A percentile compares a stretch with the other conserved stretches of the same genome.
These are phyloP conservation scores for Gopherus evgoodei DNA, from an alignment of 2,113 vertebrate genomes.

Conservation along the genomic window DNA sequence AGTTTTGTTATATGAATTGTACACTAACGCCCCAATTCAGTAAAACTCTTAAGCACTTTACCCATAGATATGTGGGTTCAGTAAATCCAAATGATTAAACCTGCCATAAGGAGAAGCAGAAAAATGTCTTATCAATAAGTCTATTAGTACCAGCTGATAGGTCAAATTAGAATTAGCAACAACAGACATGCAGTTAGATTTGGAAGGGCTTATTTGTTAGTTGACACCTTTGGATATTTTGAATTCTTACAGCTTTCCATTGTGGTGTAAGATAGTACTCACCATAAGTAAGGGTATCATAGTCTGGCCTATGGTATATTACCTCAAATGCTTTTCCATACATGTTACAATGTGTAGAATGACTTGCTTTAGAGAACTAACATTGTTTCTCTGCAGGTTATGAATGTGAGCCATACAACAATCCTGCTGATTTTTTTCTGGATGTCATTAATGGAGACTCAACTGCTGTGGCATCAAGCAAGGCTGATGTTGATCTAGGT, in stretches of 20 bases:
- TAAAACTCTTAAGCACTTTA: background rate
- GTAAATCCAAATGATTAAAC: background rate
- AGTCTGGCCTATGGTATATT: background rate
- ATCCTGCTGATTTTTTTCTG: constrained; percentile 96
- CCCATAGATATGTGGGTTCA: background rate
- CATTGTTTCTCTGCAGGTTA: constrained; percentile 80
- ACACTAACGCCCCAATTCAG: background rate
- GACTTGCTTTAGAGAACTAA: accelerated
- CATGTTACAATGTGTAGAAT: background rate
- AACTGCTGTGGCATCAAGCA: constrained; percentile 70
- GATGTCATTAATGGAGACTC: constrained; percentile 95
- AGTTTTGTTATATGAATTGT: background rate
- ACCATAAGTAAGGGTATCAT: accelerated
- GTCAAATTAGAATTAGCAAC: background rate
- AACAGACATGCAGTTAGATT: background rate
- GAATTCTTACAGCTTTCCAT: background rate
- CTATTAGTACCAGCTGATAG: background rate
- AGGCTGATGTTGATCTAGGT: constrained; percentile 74
- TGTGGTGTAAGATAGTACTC: background rate
- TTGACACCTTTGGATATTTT: background rate
- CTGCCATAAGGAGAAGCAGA: background rate
- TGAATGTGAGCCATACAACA: constrained; percentile 91
- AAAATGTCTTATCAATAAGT: background rate
- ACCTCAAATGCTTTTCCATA: background rate
- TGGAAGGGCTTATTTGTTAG: background rate